phyloP scores from a whole-genome alignment of 1,140 invertebrate species.

The Microvelia longipes region DNA sequence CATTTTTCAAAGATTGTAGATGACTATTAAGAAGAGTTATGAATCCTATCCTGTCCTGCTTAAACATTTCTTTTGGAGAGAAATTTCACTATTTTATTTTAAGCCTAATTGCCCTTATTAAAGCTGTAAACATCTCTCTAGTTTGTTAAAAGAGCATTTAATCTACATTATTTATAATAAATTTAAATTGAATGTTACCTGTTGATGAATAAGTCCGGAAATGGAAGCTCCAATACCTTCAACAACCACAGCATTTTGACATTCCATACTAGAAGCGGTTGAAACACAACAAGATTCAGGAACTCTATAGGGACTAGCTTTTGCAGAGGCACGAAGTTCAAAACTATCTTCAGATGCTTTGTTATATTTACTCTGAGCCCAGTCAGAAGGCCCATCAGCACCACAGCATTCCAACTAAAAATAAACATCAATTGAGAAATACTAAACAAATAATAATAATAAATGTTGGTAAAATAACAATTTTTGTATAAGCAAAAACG shows the following conservation, averaged over 20 bases:
- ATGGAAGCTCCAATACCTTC: slow-evolving; percentile 34
- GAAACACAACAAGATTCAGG: slow-evolving; percentile 44
- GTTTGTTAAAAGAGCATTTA: no score
- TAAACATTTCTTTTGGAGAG: no score
- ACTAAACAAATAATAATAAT: not conserved
- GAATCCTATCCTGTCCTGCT: no score
- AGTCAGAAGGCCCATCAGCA: slow-evolving; percentile 49
- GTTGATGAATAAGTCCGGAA: slow-evolving; percentile 35
- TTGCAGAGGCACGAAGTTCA: slow-evolving; percentile 23
- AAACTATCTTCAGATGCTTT: slow-evolving; percentile 23
- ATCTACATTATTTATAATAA: no score
- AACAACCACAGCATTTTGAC: slow-evolving; percentile 34
- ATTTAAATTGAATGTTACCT: no score
- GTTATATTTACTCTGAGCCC: slow-evolving; percentile 43
- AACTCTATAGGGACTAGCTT: slow-evolving; percentile 34
- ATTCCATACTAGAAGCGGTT: slow-evolving; percentile 26
- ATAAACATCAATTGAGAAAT: slow-evolving; percentile 5
- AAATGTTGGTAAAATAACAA: no score
- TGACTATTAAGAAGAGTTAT: no score
- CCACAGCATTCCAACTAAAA: slow-evolving; percentile 53
- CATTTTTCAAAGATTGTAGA: no score
- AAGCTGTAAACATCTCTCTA: no score
- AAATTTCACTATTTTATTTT: no score
- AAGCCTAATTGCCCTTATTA: no score
- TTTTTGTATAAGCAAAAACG: no score